phyloP scores from a whole-genome alignment of 2,888 invertebrate genomes.

The Yponomeuta malinellus region DNA sequence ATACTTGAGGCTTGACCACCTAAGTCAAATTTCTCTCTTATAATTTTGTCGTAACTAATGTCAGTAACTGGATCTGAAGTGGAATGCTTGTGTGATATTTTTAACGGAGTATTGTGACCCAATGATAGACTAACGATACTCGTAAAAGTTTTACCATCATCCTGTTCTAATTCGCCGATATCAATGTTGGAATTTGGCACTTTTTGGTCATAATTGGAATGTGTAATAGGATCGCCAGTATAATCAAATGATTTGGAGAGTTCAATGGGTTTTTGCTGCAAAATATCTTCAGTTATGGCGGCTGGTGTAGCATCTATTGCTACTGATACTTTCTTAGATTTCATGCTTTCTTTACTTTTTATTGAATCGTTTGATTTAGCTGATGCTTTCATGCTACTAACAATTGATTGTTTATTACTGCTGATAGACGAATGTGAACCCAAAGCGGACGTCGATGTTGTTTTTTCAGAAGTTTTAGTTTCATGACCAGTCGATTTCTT shows the following conservation, averaged over 20 bases:
- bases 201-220: constrained; percentile 46
- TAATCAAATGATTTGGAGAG: constrained; percentile 78
- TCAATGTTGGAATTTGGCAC: constrained; percentile 62
- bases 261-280: constrained; percentile 86
- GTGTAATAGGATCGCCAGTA: constrained; percentile 37
- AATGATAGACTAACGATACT: constrained; percentile 57
- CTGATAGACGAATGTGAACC: constrained; percentile 61
- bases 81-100: constrained; percentile 79
- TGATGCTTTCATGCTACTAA: constrained; percentile 37
- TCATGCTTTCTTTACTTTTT: constrained; percentile 62
- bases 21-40: constrained; percentile 45
- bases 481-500: constrained; percentile 39
- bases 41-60: constrained; percentile 60
- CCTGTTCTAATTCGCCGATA: constrained; percentile 26
- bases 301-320: constrained; percentile 87
- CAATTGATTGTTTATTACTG: constrained; percentile 49
- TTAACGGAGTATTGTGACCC: constrained; percentile 48
- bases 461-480: constrained; percentile 63
- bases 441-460: constrained; percentile 63
- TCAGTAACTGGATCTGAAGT: constrained; percentile 82
- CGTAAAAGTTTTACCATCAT: constrained; percentile 45
- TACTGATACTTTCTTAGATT: constrained; percentile 82
- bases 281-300: constrained; percentile 81
- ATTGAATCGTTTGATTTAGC: constrained; percentile 64
- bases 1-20: constrained; percentile 43